These are phyloP conservation scores for Hymenochirus boettgeri DNA, from an alignment of 2,113 vertebrate species.

Conservation along the genomic window DNA sequence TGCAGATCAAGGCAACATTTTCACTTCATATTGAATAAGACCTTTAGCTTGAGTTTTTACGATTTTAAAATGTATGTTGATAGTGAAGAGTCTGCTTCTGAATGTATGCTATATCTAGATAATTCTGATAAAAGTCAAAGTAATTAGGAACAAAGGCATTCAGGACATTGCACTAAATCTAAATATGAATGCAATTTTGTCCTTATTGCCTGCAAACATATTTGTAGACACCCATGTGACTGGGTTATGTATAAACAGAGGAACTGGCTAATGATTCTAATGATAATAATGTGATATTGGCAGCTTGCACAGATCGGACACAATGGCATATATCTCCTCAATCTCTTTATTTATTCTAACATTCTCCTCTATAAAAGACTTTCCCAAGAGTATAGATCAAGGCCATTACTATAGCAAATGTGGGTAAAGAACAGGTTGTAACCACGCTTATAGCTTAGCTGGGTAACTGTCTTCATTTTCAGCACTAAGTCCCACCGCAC, in stretches of 20 bases:
- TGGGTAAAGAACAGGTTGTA: conserved; percentile 20
- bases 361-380: conserved; percentile 3
- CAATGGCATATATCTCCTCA: conserved; percentile 17
- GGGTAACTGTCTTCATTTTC: conserved; percentile 14
- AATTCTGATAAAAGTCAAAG: background rate
- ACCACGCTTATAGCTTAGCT: conserved; percentile 12
- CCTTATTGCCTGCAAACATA: background rate
- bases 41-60: no score
- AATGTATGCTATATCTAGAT: no score
- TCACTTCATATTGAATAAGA: no score
- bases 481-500: conserved; percentile 22
- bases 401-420: conserved; percentile 34
- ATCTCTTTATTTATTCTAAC: conserved; percentile 23
- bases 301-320: conserved; percentile 15
- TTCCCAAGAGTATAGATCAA: conserved; percentile 23
- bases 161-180: conserved; percentile 2
- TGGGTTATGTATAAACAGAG: conserved; percentile 36
- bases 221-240: conserved; percentile 23
- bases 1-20: no score
- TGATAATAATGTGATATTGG: conserved; percentile 34
- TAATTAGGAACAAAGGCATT: no score
- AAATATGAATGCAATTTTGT: conserved; percentile 12
- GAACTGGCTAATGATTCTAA: conserved; percentile 14
- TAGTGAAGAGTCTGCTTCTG: no score
- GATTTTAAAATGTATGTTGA: no score